These are phyloP conservation scores for Odocoileus hemionus DNA, from an alignment of 2,113 vertebrate species.

Conservation along the genomic window DNA sequence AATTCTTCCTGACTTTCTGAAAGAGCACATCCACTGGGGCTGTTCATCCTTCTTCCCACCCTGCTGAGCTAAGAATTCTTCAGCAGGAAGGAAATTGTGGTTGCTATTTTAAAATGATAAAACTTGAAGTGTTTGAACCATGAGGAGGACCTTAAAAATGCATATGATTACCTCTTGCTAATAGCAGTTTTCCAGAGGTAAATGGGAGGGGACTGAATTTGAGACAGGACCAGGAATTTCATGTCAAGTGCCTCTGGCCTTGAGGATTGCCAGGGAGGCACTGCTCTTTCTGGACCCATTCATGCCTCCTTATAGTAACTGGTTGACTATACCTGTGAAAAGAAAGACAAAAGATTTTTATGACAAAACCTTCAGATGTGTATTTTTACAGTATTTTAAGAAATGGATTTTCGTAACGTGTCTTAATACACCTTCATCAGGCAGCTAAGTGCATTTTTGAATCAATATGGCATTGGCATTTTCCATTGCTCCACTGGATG, in stretches of 20 bases:
- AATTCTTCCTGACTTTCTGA: not conserved
- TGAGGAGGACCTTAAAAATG: not conserved
- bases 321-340: not conserved
- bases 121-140: not conserved
- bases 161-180: not conserved
- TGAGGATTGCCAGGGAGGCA: not conserved
- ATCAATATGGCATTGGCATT: not conserved
- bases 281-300: not conserved
- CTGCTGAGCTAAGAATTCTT: not conserved
- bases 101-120: not conserved
- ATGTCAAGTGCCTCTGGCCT: not conserved
- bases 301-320: not conserved
- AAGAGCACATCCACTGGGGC: not conserved
- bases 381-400: not conserved
- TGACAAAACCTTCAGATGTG: not conserved
- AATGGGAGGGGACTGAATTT: not conserved
- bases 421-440: not conserved
- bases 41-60: not conserved
- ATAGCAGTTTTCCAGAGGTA: slow-evolving; percentile 30
- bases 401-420: not conserved
- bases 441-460: not conserved
- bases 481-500: not conserved
- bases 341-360: slow-evolving; percentile 8
- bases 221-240: not conserved
- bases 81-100: not conserved